phyloP scores from a whole-genome alignment of 2,888 invertebrate species.

The Camptogramma bilineatum region DNA sequence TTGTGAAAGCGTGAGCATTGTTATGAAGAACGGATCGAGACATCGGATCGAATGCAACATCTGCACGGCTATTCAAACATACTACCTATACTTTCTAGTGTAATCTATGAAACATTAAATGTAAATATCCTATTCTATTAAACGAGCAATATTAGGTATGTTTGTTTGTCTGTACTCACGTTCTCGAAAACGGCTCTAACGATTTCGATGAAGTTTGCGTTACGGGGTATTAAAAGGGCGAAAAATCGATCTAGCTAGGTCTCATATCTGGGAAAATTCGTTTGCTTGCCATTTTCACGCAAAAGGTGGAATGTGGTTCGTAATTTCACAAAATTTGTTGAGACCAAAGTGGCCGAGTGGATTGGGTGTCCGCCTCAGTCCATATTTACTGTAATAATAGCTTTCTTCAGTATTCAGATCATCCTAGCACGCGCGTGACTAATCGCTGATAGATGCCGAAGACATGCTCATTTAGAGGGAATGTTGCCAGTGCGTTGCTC shows the following conservation, averaged over 20 bases:
- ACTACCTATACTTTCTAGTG: neutral
- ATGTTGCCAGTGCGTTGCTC: neutral
- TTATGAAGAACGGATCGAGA: conserved; percentile 16
- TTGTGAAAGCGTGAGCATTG: conserved; percentile 21
- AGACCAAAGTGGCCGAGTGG: no score
- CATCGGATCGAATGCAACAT: neutral
- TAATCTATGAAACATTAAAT: neutral
- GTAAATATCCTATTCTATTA: neutral
- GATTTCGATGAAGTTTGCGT: no score
- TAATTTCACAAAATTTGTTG: no score
- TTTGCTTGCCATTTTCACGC: no score
- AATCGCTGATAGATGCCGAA: neutral
- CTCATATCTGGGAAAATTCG: no score
- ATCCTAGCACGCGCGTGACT: neutral
- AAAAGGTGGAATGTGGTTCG: no score
- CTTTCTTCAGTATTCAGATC: conserved; percentile 23
- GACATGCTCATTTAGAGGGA: neutral
- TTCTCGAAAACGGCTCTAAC: no score
- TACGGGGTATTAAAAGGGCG: no score
- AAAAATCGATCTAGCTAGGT: no score
- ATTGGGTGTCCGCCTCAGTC: no score
- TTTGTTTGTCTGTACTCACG: no score
- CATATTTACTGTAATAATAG: neutral
- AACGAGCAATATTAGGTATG: no score
- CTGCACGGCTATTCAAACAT: neutral